Evolutionary conservation across 2,888 invertebrate species (phyloP).

Genomic region (Loripinus fragilis): DNA sequence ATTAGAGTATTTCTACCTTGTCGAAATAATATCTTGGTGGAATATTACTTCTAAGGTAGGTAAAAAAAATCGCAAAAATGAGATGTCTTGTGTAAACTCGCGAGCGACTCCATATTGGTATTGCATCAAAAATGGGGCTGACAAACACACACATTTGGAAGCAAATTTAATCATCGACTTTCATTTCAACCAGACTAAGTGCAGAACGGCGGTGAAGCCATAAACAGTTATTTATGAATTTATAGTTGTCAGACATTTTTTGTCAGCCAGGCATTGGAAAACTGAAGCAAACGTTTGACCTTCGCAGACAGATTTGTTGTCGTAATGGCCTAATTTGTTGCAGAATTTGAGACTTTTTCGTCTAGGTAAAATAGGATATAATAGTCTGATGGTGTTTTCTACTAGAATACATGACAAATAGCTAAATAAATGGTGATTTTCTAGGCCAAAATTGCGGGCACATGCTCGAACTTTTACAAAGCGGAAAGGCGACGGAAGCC

Average conservation of each 20-base stretch:
- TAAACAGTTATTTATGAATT: background rate
- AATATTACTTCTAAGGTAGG: slow-evolving; percentile 51
- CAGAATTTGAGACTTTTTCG: no score
- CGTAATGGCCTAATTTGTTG: background rate
- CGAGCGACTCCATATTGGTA: slow-evolving; percentile 59
- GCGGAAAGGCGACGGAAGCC: slow-evolving; percentile 56
- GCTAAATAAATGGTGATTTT: background rate
- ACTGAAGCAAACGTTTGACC: background rate
- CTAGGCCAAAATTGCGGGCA: slow-evolving; percentile 20
- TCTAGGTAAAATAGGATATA: no score
- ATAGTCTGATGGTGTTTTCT: no score
- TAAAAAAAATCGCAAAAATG: slow-evolving; percentile 21
- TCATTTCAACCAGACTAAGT: background rate
- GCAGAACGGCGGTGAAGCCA: background rate
- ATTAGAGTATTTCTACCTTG: slow-evolving; percentile 28
- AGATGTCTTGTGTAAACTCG: background rate
- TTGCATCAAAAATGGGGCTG: slow-evolving; percentile 49
- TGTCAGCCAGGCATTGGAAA: background rate
- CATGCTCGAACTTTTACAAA: slow-evolving; percentile 49
- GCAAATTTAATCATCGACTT: background rate
- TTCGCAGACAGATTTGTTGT: background rate
- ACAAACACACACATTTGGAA: background rate
- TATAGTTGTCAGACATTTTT: background rate
- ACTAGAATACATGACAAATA: no score
- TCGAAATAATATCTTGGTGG: slow-evolving; percentile 32